Percentiles rank a stretch among this genome's conserved stretches.
These are phyloP conservation scores for Eupeodes luniger DNA, from an alignment of 2,888 invertebrate species.

Conservation along the genomic window DNA sequence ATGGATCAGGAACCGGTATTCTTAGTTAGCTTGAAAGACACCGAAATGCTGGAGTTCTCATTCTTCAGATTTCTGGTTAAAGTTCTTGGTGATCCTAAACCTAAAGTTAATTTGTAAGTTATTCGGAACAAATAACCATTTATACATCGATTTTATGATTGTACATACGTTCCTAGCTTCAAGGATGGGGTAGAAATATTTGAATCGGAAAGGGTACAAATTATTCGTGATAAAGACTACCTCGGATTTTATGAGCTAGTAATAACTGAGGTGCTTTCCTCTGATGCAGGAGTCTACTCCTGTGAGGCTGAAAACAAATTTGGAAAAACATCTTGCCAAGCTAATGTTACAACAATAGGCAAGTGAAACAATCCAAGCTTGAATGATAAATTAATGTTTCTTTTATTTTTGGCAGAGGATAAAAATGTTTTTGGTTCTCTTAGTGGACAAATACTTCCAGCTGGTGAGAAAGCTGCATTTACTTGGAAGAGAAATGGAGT, in stretches of 20 bases:
- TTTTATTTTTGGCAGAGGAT: slow-evolving; percentile 86
- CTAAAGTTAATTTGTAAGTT: slow-evolving; percentile 94
- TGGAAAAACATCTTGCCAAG: slow-evolving; percentile 91
- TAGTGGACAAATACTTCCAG: slow-evolving; percentile 87
- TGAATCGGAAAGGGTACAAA: slow-evolving; percentile 88
- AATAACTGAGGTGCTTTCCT: slow-evolving; percentile 90
- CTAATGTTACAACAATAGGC: slow-evolving; percentile 92
- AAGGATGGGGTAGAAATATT: slow-evolving; percentile 91
- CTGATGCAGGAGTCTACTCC: slow-evolving; percentile 93
- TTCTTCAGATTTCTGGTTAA: slow-evolving; percentile 95
- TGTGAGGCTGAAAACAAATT: slow-evolving; percentile 93
- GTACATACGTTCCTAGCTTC: slow-evolving; percentile 86
- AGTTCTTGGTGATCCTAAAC: slow-evolving; percentile 94
- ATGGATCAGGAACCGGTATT: slow-evolving; percentile 93
- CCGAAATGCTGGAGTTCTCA: slow-evolving; percentile 93
- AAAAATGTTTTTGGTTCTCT: slow-evolving; percentile 92
- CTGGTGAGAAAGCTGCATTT: slow-evolving; percentile 91
- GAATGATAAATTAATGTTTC: background rate
- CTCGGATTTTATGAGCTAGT: slow-evolving; percentile 94
- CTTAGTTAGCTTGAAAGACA: slow-evolving; percentile 93
- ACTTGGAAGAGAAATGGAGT: slow-evolving; percentile 94
- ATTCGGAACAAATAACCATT: background rate
- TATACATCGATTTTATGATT: background rate
- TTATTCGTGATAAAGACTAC: slow-evolving; percentile 90
- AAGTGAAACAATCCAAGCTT: slow-evolving; percentile 74